Conservation (phyloP, 2,888 invertebrate species). For the Drosophila vallismaia region DNA sequence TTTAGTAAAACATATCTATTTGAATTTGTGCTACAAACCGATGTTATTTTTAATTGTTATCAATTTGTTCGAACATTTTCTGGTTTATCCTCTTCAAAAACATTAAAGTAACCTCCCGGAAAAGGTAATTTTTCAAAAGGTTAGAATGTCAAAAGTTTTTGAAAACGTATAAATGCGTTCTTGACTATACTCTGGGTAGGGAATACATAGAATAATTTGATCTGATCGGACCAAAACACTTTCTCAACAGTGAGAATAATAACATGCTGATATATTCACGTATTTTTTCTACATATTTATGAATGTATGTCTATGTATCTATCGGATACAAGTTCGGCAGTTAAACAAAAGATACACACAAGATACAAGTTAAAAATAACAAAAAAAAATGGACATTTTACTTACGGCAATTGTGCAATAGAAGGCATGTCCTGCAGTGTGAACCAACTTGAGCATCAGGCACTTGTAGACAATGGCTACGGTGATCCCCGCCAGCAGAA, state of each 20-base stretch:
- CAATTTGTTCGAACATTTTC: too few species aligned
- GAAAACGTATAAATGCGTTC: too few species aligned
- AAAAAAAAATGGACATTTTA: not conserved
- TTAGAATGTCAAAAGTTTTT: too few species aligned
- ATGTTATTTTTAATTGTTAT: too few species aligned
- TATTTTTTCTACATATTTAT: not conserved
- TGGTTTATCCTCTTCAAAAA: too few species aligned
- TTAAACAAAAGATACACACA: too few species aligned
- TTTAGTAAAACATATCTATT: too few species aligned
- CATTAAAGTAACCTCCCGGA: too few species aligned
- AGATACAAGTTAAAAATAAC: too few species aligned
- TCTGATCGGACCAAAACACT: not conserved
- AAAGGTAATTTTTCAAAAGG: too few species aligned
- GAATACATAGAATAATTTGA: not conserved
- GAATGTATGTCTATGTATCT: not conserved
- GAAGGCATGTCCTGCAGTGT: slow-evolving; percentile 82
- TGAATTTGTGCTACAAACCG: too few species aligned
- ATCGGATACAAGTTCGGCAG: not conserved
- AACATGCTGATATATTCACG: not conserved
- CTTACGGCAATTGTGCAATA: slow-evolving; percentile 82
- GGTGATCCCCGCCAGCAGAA: slow-evolving; percentile 60
- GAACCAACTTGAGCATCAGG: slow-evolving; percentile 73
- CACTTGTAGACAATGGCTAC: slow-evolving; percentile 65
- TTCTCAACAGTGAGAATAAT: not conserved
- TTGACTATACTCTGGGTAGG: not conserved